phyloP scores from a whole-genome alignment of 2,888 invertebrate species.

The Pocota personata region DNA sequence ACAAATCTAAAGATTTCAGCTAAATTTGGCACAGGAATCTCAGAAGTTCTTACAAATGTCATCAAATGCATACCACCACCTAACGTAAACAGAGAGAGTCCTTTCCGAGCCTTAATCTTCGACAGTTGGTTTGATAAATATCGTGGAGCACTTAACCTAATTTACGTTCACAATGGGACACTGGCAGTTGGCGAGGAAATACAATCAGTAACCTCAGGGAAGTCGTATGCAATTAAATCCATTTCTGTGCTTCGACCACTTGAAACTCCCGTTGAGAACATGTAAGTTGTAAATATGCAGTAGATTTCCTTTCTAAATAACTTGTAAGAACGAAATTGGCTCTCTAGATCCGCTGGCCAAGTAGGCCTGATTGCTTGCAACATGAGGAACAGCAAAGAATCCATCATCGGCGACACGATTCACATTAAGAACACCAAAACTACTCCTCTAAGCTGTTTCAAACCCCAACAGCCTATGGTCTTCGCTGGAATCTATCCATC shows the following conservation, averaged over 20 bases:
- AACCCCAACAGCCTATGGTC: conserved; percentile 90
- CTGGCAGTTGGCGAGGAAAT: conserved; percentile 90
- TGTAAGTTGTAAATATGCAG: conserved; percentile 83
- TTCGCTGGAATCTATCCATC: conserved; percentile 94
- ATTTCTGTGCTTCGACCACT: conserved; percentile 92
- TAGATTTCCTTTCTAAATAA: not conserved
- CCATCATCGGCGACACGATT: conserved; percentile 91
- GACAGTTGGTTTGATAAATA: conserved; percentile 97
- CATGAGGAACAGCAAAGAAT: conserved; percentile 89
- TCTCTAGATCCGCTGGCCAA: conserved; percentile 91
- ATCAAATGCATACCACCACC: conserved; percentile 92
- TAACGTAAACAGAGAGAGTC: conserved; percentile 84
- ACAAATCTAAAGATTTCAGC: conserved; percentile 88
- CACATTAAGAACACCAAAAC: conserved; percentile 84
- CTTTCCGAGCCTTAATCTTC: conserved; percentile 92
- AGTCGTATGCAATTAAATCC: conserved; percentile 90
- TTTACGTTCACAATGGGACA: conserved; percentile 90
- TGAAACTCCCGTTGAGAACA: conserved; percentile 86
- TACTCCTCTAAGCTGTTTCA: conserved; percentile 85
- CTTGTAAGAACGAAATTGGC: not conserved
- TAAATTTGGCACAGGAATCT: conserved; percentile 93
- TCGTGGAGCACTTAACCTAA: conserved; percentile 90
- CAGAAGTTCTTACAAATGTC: conserved; percentile 89
- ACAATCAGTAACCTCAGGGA: conserved; percentile 87
- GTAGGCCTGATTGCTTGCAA: conserved; percentile 94